Conservation (phyloP, 2,888 invertebrate species). For the Eumerus sabulonum region DNA sequence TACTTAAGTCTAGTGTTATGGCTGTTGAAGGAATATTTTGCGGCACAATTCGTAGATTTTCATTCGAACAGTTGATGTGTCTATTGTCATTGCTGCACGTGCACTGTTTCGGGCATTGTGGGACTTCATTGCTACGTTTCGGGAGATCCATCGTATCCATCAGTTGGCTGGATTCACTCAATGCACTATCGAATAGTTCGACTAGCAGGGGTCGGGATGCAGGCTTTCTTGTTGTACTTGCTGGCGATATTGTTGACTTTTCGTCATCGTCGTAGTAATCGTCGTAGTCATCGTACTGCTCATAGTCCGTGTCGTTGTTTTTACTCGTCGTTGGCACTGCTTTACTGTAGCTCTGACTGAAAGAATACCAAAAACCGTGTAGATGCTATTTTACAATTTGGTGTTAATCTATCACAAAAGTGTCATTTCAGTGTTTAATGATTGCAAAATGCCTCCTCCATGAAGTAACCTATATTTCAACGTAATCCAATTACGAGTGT, state of each 20-base stretch:
- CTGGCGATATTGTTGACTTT: conserved; percentile 28
- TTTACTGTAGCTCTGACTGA: conserved; percentile 71
- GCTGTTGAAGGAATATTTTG: conserved; percentile 75
- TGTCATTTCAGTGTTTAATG: background rate
- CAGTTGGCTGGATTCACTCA: conserved; percentile 53
- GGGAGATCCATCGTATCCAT: conserved; percentile 70
- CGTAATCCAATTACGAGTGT: conserved; percentile 32
- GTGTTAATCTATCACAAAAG: background rate
- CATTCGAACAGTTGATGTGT: conserved; percentile 80
- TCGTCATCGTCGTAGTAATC: conserved; percentile 71
- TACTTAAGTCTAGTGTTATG: conserved; percentile 76
- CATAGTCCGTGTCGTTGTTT: conserved; percentile 69
- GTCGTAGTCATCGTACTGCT: conserved; percentile 72
- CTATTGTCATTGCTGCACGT: conserved; percentile 75
- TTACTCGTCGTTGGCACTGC: conserved; percentile 72
- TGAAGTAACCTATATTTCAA: conserved; percentile 8
- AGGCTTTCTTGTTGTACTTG: conserved; percentile 67
- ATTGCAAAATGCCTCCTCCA: conserved; percentile 11
- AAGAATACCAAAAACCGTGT: conserved; percentile 19
- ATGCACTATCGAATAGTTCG: conserved; percentile 49
- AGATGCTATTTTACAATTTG: background rate
- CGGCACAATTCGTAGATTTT: conserved; percentile 80
- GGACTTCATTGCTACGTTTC: conserved; percentile 74
- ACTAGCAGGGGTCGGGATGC: conserved; percentile 69
- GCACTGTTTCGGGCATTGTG: conserved; percentile 76